phyloP scores from a whole-genome alignment of 1,140 invertebrate species.

The Andricus grossulariae region DNA sequence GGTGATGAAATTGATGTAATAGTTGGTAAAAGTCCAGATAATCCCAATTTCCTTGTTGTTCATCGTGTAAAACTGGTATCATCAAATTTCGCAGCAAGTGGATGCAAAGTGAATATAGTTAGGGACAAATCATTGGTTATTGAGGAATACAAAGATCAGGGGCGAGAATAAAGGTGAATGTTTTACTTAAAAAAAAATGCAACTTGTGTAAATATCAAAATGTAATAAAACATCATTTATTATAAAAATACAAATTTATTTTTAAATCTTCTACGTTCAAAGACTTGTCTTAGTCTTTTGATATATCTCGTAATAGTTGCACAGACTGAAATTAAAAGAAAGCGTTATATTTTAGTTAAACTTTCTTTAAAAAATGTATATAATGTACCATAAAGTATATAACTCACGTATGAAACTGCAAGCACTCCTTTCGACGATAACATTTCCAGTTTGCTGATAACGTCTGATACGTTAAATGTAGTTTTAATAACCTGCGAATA shows the following conservation, averaged over 20 bases:
- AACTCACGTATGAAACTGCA: constrained; percentile 51
- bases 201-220: not conserved
- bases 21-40: constrained; percentile 76
- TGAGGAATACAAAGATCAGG: constrained; percentile 78
- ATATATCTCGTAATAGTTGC: constrained; percentile 39
- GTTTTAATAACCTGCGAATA: constrained; percentile 43
- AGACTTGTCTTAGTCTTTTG: not conserved
- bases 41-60: constrained; percentile 79
- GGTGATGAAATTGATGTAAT: constrained; percentile 83
- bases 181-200: constrained; percentile 4
- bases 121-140: constrained; percentile 79
- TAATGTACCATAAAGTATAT: not conserved
- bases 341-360: not conserved
- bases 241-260: constrained; percentile 25
- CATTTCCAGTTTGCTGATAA: constrained; percentile 43
- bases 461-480: constrained; percentile 32
- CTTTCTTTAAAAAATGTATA: not conserved
- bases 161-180: constrained; percentile 57
- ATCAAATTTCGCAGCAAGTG: constrained; percentile 69
- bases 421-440: constrained; percentile 53
- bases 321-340: constrained; percentile 39
- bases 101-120: constrained; percentile 76
- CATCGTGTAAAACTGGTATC: constrained; percentile 79
- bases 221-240: constrained; percentile 31
- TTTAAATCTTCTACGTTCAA: constrained; percentile 17